Evolutionary conservation across 1,140 invertebrate genomes (phyloP).

Genomic region (Listronotus oregonensis): DNA sequence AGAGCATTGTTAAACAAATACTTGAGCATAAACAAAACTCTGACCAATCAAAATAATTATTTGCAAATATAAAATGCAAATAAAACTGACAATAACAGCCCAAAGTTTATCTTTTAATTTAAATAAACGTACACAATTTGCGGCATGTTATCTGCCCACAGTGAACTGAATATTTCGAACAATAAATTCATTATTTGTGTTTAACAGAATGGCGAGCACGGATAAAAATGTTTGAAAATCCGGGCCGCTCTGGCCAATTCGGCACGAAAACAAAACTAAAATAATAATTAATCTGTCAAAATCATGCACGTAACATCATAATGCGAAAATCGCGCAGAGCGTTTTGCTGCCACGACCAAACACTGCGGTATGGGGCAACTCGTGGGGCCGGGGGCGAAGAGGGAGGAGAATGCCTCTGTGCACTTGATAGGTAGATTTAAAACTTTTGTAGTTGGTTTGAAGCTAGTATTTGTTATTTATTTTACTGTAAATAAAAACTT

Average conservation of each 20-base stretch:
- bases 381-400: background rate
- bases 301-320: slow-evolving; percentile 54
- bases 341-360: slow-evolving; percentile 45
- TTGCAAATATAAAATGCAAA: slow-evolving; percentile 2
- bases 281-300: slow-evolving; percentile 57
- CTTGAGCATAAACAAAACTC: too few relatives aligned
- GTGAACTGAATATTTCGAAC: slow-evolving; percentile 28
- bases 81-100: slow-evolving; percentile 18
- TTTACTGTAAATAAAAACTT: too few relatives aligned
- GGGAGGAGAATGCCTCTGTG: slow-evolving; percentile 11
- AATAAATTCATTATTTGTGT: slow-evolving; percentile 39
- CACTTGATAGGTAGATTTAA: slow-evolving; percentile 34
- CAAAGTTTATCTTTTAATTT: slow-evolving; percentile 22
- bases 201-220: slow-evolving; percentile 30
- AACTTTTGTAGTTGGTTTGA: slow-evolving; percentile 9
- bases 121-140: slow-evolving; percentile 29
- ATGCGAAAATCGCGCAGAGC: slow-evolving; percentile 51
- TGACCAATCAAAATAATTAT: too few relatives aligned
- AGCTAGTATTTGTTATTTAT: too few relatives aligned
- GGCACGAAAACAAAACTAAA: slow-evolving; percentile 48
- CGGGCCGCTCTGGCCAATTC: slow-evolving; percentile 39
- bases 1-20: too few relatives aligned
- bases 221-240: slow-evolving; percentile 34
- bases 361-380: slow-evolving; percentile 27
- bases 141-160: slow-evolving; percentile 33